Base-by-base conservation (phyloP, 2,888 invertebrate genomes). In the Drosophila greeni region DNA sequence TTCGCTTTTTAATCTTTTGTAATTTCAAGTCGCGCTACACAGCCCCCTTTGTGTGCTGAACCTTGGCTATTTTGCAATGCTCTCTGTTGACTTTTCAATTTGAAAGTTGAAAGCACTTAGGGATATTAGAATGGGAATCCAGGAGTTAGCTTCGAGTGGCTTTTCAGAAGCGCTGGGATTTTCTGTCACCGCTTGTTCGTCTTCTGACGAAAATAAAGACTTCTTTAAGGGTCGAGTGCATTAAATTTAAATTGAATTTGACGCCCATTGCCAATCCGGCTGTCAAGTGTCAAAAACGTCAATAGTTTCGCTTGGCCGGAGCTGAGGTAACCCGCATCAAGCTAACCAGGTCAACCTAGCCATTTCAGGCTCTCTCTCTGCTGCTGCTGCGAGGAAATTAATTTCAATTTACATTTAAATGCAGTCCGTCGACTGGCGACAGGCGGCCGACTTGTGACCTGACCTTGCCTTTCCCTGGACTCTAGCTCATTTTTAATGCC, bases 1-100 rank as follows among this genome's bases (percentile, higher is more conserved):
- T 82, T 84, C 83, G 73, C 85, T 76, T 84, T 85, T 85, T 82
- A 82, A 82, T 82, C 81, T 82, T 85, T 82, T 82, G 85, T 82
- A 85, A 82, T 85, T 85, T 84, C 69, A 84, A 82, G 83, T 74
- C 85, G 85, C 84, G 74, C 73, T 64, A 67, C 65, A 72, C 73
- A 66, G 67, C 29, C n/a, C 7, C 37, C 9, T 76, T 60, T 76
- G 66, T 71, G 64, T 65, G 55, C 68, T 55, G 66, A 67, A 83
- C 78, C 77, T 75, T 75, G 31, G 77, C 81, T 85, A 78, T 79
- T 85, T 82, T 75, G 84, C 85, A 71, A 74, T 84, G 84, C 76
- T 70, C 56, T 78, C 76, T 84, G 85, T 81, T 81, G 80, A 84
- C 85, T 81, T 85, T 81, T 81, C 85, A 85, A 85, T 85, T 81